Evolutionary conservation across 2,888 invertebrate genomes (phyloP).

Genomic region (Linnaemya tessellans): DNA sequence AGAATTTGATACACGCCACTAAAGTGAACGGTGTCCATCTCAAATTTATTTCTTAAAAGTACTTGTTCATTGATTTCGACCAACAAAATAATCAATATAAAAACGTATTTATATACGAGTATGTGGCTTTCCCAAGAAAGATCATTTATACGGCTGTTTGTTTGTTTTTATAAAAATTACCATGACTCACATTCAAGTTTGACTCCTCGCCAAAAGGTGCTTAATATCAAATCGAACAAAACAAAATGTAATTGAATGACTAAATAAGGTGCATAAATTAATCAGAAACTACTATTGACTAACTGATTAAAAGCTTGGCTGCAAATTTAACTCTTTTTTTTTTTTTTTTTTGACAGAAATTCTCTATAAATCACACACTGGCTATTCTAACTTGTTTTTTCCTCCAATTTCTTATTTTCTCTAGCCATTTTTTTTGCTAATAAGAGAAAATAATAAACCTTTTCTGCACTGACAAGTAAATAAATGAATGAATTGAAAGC

Average conservation of each 20-base stretch:
- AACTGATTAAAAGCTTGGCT: constrained; percentile 17
- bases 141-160: constrained; percentile 10
- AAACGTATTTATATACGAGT: constrained; percentile 16
- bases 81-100: constrained; percentile 6
- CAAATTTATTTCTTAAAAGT: neutral
- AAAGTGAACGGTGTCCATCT: neutral
- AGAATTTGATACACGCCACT: neutral
- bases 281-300: neutral
- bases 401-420: neutral
- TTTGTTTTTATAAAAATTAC: constrained; percentile 16
- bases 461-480: constrained; percentile 12
- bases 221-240: constrained; percentile 27
- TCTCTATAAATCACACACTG: constrained; percentile 44
- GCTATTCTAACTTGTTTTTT: constrained; percentile 23
- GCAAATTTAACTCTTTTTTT: neutral
- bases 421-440: constrained; percentile 10
- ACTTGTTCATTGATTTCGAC: neutral
- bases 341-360: constrained; percentile 22
- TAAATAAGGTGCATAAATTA: constrained; percentile 57
- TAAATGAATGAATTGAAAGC: constrained; percentile 22
- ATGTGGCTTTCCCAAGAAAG: constrained; percentile 22
- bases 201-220: constrained; percentile 42
- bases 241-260: constrained; percentile 31
- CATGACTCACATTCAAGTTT: constrained; percentile 43
- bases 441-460: neutral